Base-by-base conservation (phyloP, 2,888 invertebrate species). In the Drosophila gaucha region DNA sequence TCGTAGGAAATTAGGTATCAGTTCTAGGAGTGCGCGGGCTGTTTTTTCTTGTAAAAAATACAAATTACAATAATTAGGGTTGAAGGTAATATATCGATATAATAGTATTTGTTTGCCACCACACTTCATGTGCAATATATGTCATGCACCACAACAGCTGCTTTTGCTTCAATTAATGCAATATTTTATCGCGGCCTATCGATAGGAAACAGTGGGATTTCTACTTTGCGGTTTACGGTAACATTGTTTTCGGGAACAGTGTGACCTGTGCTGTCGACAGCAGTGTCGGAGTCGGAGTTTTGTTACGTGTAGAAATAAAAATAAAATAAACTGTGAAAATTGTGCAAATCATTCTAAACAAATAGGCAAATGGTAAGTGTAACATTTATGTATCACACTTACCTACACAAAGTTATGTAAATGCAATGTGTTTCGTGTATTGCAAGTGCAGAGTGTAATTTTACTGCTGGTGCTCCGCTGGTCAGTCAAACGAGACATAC, bases 281-380 rank as follows among this genome's bases (percentile, higher is more conserved):
- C 67, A 75, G 63, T 58, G 60, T 65, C 66, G 65, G 65, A 77
- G 80, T 76, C 73, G 70, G 64, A 69, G 69, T 74, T 80, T 68
- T 64, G 82, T 80, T 80, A 85, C 75, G 85, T 84, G 80, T 77
- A 50, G 56, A 71, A 71, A 67, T 44, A 68, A 57, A 60, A 66
- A 35, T 55, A 59, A 30, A 31, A 24, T 1, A 38, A 68, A 41
- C 56, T 58, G 66, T 66, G 65, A 74, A 71, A 86, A 69, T 69
- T 84, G 84, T 86, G 85, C 67, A 73, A 69, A 75, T 58, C 49
- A 69, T 71, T 41, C 44, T 31, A 54, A 60, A 62, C 59, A 59
- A 69, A 50, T 38, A 67, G 31, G 24, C 44, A 39, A 69, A 67
- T 76, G 83, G 83, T 84, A 87, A 84, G 83, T 74, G 26, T 12